Conservation (phyloP, 2,888 invertebrate genomes). For the Ceratothoa steindachneri region DNA sequence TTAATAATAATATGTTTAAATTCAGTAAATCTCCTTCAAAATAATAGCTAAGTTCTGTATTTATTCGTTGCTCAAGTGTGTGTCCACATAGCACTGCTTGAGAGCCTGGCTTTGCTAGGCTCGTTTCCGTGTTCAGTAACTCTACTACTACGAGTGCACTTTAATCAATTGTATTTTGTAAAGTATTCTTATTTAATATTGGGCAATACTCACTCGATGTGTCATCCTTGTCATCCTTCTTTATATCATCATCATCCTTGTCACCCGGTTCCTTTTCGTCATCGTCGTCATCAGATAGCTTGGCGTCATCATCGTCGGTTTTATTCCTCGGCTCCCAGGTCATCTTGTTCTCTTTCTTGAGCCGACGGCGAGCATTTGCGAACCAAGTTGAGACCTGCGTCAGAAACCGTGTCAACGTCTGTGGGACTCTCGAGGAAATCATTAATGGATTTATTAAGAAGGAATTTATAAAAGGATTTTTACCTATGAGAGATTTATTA, state of each 20-base stretch:
- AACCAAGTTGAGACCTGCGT: slow-evolving; percentile 85
- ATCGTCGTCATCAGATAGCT: slow-evolving; percentile 64
- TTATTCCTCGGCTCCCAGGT: slow-evolving; percentile 94
- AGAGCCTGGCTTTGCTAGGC: too few relatives aligned
- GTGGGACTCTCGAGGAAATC: not conserved
- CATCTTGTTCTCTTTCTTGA: slow-evolving; percentile 97
- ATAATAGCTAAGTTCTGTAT: too few relatives aligned
- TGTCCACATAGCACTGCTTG: too few relatives aligned
- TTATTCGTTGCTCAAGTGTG: too few relatives aligned
- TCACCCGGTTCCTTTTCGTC: slow-evolving; percentile 51
- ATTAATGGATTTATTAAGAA: not conserved
- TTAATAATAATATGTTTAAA: too few relatives aligned
- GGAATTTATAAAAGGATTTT: not conserved
- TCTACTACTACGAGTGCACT: too few relatives aligned
- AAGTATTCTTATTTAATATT: too few relatives aligned
- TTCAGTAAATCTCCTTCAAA: too few relatives aligned
- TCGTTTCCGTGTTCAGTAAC: too few relatives aligned
- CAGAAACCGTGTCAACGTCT: slow-evolving; percentile 10
- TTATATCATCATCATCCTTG: slow-evolving; percentile 41
- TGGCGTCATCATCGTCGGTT: slow-evolving; percentile 80
- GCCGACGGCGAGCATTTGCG: slow-evolving; percentile 78
- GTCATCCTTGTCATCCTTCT: slow-evolving; percentile 41
- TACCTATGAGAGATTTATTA: not conserved
- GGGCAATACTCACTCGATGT: slow-evolving; percentile 38
- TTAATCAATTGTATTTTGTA: too few relatives aligned